phyloP scores from a whole-genome alignment of 2,113 vertebrate species.

The Nothobranchius furzeri region DNA sequence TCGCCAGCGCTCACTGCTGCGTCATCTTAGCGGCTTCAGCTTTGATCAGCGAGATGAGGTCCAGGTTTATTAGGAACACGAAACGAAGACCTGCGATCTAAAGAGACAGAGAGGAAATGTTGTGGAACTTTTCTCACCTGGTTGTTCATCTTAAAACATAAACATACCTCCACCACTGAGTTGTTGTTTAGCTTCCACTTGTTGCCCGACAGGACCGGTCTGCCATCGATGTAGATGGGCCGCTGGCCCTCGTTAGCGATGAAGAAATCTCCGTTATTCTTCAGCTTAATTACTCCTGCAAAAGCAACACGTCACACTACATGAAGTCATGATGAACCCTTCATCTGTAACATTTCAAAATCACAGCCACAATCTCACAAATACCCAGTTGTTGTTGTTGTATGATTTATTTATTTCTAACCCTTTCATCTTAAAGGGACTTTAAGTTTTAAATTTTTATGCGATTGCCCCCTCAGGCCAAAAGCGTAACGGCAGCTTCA shows the following conservation, averaged over 20 bases:
- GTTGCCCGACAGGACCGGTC: slow-evolving; percentile 91
- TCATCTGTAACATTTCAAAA: not conserved
- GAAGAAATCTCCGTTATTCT: slow-evolving; percentile 96
- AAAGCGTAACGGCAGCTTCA: no score
- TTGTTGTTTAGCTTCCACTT: slow-evolving; percentile 98
- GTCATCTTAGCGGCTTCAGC: slow-evolving; percentile 94
- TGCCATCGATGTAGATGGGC: slow-evolving; percentile 93
- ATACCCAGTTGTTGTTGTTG: not conserved
- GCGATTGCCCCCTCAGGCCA: no score
- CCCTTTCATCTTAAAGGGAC: no score
- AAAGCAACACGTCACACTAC: not conserved
- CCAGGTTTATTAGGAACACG: slow-evolving; percentile 96
- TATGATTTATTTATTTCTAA: not conserved
- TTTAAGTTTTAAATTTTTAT: no score
- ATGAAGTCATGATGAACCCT: not conserved
- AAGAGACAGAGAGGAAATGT: slow-evolving; percentile 14
- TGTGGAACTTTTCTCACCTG: not conserved
- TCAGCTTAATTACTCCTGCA: slow-evolving; percentile 92
- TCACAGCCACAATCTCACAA: not conserved
- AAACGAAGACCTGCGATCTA: slow-evolving; percentile 95
- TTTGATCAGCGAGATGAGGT: slow-evolving; percentile 94
- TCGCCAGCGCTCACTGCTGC: slow-evolving; percentile 80
- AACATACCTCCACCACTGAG: slow-evolving; percentile 89
- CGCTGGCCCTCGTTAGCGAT: slow-evolving; percentile 93
- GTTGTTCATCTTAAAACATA: not conserved